Conservation (phyloP, 2,797 vertebrate species). For the Stomatorhinus walkeri region DNA sequence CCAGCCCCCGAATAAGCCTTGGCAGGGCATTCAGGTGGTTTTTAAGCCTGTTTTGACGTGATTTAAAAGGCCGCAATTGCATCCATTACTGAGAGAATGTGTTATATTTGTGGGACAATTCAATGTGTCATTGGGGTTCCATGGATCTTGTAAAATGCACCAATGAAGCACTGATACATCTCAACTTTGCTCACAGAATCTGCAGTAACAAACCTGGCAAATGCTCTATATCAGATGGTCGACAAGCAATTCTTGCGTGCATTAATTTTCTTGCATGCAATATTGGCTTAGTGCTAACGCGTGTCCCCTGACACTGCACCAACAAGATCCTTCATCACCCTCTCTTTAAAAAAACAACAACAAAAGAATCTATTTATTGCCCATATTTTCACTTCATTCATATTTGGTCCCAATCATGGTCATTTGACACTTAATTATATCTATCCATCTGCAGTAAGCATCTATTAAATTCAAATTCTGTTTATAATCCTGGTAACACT, state of each 20-base stretch:
- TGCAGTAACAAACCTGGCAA: neutral
- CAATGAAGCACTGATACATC: neutral
- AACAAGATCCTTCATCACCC: neutral
- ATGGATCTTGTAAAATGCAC: neutral
- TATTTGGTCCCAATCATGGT: neutral
- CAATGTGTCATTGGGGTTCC: neutral
- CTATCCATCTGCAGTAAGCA: neutral
- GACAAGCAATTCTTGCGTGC: neutral
- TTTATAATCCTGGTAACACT: neutral
- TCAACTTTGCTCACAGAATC: slow-evolving; percentile 1
- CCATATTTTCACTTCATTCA: neutral
- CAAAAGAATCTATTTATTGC: neutral
- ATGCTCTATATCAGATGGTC: neutral
- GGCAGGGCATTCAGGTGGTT: neutral
- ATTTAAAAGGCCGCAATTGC: neutral
- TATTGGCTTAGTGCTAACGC: neutral
- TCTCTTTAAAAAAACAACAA: neutral
- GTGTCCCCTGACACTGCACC: neutral
- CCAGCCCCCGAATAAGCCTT: neutral
- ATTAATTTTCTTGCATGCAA: neutral
- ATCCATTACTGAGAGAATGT: slow-evolving; percentile 8
- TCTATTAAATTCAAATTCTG: neutral
- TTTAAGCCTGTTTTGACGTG: neutral
- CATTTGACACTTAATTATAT: neutral
- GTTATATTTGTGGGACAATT: neutral